Evolutionary conservation across 1,140 invertebrate genomes (phyloP).

Genomic region (Penaeus indicus): DNA sequence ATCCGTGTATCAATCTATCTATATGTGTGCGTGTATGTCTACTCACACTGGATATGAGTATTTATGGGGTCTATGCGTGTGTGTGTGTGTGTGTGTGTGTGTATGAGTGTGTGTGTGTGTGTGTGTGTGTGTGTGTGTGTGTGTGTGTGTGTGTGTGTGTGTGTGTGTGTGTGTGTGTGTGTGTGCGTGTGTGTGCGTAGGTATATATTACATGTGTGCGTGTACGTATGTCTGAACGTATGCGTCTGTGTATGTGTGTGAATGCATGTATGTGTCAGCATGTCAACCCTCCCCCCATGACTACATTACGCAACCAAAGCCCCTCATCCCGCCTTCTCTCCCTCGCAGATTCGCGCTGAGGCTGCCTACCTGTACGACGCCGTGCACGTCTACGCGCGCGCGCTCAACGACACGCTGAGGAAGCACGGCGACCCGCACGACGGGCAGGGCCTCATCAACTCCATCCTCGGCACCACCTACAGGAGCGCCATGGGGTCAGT

Average conservation of each 20-base stretch:
- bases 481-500: conserved; percentile 87
- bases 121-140: no score
- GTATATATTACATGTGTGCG: not conserved
- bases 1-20: no score
- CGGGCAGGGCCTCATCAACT: conserved; percentile 79
- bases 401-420: conserved; percentile 79
- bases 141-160: no score
- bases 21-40: no score
- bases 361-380: conserved; percentile 94
- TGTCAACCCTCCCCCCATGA: no score
- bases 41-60: no score
- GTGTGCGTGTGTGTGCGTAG: not conserved
- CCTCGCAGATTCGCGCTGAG: conserved; percentile 82
- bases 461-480: conserved; percentile 82
- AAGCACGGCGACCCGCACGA: conserved; percentile 78
- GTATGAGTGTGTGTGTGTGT: no score
- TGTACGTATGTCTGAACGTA: not conserved
- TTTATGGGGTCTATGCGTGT: no score
- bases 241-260: not conserved
- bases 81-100: no score
- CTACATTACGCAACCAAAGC: not conserved
- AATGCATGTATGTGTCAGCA: not conserved
- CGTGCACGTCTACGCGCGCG: conserved; percentile 85
- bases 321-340: not conserved
- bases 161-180: no score